These are phyloP conservation scores for Agrotis segetum DNA, from an alignment of 2,888 invertebrate species.

Conservation along the genomic window DNA sequence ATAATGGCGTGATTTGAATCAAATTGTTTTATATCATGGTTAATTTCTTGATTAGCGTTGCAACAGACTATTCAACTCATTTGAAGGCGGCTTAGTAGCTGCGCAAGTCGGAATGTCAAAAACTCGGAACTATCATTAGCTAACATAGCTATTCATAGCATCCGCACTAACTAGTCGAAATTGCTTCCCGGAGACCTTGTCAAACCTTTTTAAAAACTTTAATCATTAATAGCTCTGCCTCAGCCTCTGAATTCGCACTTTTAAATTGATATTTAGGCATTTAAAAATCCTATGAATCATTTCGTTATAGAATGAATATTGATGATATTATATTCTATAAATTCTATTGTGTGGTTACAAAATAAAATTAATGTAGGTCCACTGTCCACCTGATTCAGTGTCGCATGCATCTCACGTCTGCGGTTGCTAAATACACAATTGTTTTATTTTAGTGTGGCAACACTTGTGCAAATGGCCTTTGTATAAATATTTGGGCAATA, in stretches of 20 bases:
- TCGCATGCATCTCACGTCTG: constrained; percentile 70
- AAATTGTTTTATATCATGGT: neutral
- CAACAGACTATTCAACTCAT: no score
- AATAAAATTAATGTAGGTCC: constrained; percentile 44
- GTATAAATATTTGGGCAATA: constrained; percentile 54
- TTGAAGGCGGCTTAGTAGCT: constrained; percentile 9
- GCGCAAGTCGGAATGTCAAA: constrained; percentile 12
- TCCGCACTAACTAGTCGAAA: constrained; percentile 26
- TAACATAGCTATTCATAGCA: neutral
- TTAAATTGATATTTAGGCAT: no score
- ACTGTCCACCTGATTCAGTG: constrained; percentile 44
- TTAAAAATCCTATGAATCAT: constrained; percentile 47
- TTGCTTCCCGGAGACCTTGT: constrained; percentile 50
- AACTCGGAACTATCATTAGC: constrained; percentile 25
- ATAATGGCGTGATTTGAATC: neutral
- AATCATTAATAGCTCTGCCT: constrained; percentile 22
- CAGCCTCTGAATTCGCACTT: constrained; percentile 28
- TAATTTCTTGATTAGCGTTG: neutral
- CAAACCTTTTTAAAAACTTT: constrained; percentile 31
- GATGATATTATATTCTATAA: constrained; percentile 10
- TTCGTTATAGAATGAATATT: constrained; percentile 7
- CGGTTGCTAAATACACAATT: constrained; percentile 73
- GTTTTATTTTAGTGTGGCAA: constrained; percentile 71
- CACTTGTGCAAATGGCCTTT: constrained; percentile 53
- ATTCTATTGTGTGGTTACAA: constrained; percentile 43